These are phyloP conservation scores for Crotalus viridis DNA, from an alignment of 2,113 vertebrate genomes.

Conservation along the genomic window DNA sequence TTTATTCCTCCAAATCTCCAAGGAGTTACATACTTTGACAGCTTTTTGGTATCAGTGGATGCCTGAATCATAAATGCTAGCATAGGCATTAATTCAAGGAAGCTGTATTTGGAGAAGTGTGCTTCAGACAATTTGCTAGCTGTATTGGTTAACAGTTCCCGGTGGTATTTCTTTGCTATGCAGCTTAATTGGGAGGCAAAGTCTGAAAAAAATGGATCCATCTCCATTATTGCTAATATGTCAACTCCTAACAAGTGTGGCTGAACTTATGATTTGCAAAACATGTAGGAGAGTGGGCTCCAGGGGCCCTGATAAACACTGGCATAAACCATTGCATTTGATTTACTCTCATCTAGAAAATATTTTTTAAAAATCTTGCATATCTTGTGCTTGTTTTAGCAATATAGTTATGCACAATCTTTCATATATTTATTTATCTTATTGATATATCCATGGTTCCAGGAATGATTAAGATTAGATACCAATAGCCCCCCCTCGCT, in stretches of 20 bases:
- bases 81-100: neutral
- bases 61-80: neutral
- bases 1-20: accelerated
- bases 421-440: neutral
- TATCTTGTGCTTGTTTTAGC: neutral
- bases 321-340: neutral
- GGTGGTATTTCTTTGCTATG: neutral
- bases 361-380: neutral
- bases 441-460: neutral
- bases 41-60: neutral
- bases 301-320: neutral
- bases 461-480: neutral
- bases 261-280: conserved; percentile 5
- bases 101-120: neutral
- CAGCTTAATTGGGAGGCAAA: neutral
- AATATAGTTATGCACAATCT: neutral
- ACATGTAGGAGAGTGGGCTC: neutral
- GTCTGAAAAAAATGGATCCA: conserved; percentile 19
- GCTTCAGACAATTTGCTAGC: neutral
- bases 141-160: neutral
- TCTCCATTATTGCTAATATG: conserved; percentile 31
- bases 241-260: conserved; percentile 9
- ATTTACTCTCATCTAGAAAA: neutral
- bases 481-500: neutral
- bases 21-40: neutral